Percentiles rank a stretch among this genome's conserved stretches.
phyloP scores from a whole-genome alignment of 2,888 invertebrate species.

The Drosophila dives region DNA sequence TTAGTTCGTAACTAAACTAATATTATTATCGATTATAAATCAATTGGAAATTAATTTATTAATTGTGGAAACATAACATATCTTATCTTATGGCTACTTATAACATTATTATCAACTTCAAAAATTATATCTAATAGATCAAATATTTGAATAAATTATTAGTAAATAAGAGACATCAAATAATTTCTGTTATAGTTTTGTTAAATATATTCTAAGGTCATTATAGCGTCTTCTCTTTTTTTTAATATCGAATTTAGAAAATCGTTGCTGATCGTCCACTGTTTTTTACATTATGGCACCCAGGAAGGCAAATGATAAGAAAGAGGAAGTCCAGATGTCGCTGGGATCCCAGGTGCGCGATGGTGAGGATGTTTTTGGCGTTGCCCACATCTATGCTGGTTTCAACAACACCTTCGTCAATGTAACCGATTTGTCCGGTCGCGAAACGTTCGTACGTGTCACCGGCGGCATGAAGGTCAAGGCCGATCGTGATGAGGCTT shows the following conservation, averaged over 20 bases:
- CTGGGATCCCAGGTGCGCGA: no score
- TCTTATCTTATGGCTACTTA: neutral
- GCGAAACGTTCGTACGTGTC: constrained; percentile 93
- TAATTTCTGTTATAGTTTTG: neutral
- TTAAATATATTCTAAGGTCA: neutral
- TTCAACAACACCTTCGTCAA: constrained; percentile 94
- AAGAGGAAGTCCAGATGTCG: constrained; percentile 90
- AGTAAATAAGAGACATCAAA: neutral
- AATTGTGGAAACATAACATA: neutral
- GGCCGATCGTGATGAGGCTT: constrained; percentile 99
- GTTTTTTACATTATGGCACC: constrained; percentile 91
- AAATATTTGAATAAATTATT: neutral
- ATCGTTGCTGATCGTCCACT: neutral
- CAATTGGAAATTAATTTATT: neutral
- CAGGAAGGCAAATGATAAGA: constrained; percentile 96
- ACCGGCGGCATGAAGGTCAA: constrained; percentile 99
- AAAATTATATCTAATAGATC: neutral
- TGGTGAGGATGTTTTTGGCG: no score
- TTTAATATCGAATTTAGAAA: no score
- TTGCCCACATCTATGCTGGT: no score
- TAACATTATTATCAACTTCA: neutral
- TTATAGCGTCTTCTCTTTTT: no score
- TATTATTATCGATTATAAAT: no score
- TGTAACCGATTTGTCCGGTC: constrained; percentile 4
- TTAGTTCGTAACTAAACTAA: neutral